Percentiles rank a stretch among this genome's conserved stretches.
These are phyloP conservation scores for Mormyrus lacerda DNA, from an alignment of 2,113 vertebrate species.

Conservation along the genomic window DNA sequence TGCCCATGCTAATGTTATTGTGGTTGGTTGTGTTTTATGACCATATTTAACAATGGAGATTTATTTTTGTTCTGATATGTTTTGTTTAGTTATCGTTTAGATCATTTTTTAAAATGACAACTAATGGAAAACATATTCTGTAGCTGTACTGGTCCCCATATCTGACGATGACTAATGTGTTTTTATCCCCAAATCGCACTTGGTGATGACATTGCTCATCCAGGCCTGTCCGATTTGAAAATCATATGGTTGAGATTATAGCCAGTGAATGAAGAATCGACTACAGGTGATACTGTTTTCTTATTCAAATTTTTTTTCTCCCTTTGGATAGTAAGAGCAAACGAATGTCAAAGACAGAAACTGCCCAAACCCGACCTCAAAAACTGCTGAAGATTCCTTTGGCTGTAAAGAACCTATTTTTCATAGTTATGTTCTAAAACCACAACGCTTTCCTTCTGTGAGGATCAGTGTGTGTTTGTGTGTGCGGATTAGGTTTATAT, in stretches of 20 bases:
- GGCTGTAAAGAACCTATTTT: constrained; percentile 1
- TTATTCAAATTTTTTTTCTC: neutral
- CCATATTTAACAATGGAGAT: neutral
- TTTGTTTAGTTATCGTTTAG: neutral
- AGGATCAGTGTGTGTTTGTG: neutral
- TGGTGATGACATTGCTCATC: neutral
- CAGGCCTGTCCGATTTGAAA: neutral
- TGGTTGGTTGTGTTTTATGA: neutral
- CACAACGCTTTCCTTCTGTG: neutral
- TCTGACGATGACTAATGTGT: neutral
- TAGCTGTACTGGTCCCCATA: neutral
- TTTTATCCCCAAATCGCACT: neutral
- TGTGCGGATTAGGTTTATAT: too few species aligned
- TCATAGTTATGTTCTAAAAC: neutral
- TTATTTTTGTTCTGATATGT: neutral
- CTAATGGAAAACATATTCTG: neutral
- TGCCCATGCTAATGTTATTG: neutral
- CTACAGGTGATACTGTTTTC: neutral
- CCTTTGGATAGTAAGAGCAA: neutral
- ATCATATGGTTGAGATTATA: neutral
- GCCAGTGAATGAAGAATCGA: constrained; percentile 5
- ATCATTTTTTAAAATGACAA: neutral
- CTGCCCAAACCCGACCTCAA: neutral
- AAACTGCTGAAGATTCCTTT: constrained; percentile 7
- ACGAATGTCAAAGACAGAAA: neutral